phyloP scores from a whole-genome alignment of 2,888 invertebrate genomes.

The Maniola hyperantus region DNA sequence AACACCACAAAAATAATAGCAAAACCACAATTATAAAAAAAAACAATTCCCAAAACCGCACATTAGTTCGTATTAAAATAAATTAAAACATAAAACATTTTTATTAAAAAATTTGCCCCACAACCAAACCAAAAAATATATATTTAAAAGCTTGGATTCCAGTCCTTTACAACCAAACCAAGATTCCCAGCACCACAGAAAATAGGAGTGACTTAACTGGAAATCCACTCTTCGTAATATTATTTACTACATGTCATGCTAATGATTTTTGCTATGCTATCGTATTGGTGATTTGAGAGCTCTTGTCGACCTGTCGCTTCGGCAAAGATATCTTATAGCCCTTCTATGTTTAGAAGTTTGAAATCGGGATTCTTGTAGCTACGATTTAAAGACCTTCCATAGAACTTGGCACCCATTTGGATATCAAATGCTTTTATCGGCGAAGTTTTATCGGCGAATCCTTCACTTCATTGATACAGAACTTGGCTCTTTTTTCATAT shows the following conservation, averaged over 20 bases:
- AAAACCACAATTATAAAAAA: not conserved
- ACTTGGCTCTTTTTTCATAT: no score
- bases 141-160: not conserved
- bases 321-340: no score
- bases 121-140: not conserved
- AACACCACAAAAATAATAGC: not conserved
- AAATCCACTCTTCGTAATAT: constrained; percentile 32
- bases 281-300: not conserved
- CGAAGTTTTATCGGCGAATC: no score
- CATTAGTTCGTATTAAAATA: not conserved
- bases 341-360: no score
- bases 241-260: constrained; percentile 24
- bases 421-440: no score
- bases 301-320: constrained; percentile 34
- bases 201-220: constrained; percentile 30
- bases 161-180: constrained; percentile 7
- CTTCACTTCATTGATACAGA: no score
- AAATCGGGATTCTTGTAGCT: no score
- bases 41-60: constrained; percentile 3
- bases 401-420: no score
- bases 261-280: constrained; percentile 23
- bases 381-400: no score
- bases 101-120: not conserved
- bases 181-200: constrained; percentile 27
- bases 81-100: not conserved